Percentiles rank a stretch among this genome's conserved stretches.
phyloP scores from a whole-genome alignment of 2,888 invertebrate genomes.

The Limulus polyphemus region DNA sequence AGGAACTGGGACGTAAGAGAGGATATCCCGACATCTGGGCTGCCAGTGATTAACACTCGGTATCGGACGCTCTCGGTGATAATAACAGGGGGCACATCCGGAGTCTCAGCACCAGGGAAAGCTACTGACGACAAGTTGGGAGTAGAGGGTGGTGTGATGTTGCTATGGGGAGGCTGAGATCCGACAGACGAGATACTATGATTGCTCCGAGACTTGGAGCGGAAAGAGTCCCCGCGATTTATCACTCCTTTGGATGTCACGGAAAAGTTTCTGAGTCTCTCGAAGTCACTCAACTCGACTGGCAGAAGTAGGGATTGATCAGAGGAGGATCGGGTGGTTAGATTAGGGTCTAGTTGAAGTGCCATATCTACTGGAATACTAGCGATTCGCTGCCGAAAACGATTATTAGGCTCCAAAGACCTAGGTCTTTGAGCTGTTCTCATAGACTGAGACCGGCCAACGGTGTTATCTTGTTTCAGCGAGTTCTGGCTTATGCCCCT shows the following conservation, averaged over 20 bases:
- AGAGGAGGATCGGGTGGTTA: conserved; percentile 8
- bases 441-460: conserved; percentile 65
- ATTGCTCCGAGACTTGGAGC: conserved; percentile 47
- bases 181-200: conserved; percentile 13
- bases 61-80: too few relatives aligned
- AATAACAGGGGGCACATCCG: too few relatives aligned
- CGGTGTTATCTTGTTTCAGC: background rate
- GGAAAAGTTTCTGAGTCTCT: conserved; percentile 47
- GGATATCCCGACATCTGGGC: too few relatives aligned
- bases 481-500: too few relatives aligned
- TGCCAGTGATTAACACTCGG: too few relatives aligned
- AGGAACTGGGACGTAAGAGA: too few relatives aligned
- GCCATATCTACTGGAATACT: conserved; percentile 23
- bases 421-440: conserved; percentile 55
- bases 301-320: conserved; percentile 17
- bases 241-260: conserved; percentile 79
- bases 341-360: background rate
- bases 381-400: conserved; percentile 22
- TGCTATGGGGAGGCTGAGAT: too few relatives aligned
- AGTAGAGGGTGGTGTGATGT: too few relatives aligned
- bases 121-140: too few relatives aligned
- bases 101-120: too few relatives aligned
- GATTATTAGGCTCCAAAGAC: conserved; percentile 19
- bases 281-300: conserved; percentile 27
- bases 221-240: conserved; percentile 76